phyloP scores from a whole-genome alignment of 2,113 vertebrate species.

The Telmatochromis brachygnathus region DNA sequence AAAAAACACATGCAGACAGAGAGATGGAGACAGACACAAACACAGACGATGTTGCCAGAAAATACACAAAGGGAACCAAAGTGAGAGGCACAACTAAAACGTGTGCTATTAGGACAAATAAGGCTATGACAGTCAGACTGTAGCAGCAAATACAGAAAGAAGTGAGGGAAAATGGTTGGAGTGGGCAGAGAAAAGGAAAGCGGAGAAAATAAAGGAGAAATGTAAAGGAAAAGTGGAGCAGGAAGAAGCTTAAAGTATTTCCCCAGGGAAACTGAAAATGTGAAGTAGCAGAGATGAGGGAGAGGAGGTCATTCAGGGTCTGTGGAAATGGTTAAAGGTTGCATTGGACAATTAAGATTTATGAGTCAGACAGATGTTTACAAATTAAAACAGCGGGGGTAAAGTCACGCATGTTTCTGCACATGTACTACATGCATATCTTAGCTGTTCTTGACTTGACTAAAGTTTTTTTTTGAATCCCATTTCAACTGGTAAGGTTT shows the following conservation, averaged over 20 bases:
- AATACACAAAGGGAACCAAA: slow-evolving; percentile 1
- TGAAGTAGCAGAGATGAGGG: not conserved
- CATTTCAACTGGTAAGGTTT: not conserved
- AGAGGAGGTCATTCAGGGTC: slow-evolving; percentile 24
- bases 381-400: not conserved
- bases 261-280: slow-evolving; percentile 13
- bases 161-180: not conserved
- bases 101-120: slow-evolving; percentile 10
- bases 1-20: not conserved
- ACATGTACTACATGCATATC: not conserved
- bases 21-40: not conserved
- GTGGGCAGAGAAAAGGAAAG: not conserved
- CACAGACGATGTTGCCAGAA: not conserved
- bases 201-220: not conserved
- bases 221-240: not conserved
- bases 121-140: not conserved
- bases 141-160: not conserved
- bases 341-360: not conserved
- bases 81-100: not conserved
- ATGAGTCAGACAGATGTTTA: not conserved
- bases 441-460: not conserved
- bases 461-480: not conserved
- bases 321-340: slow-evolving; percentile 24
- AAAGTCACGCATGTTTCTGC: not conserved
- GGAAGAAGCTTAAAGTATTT: not conserved